Conservation (phyloP, 2,797 vertebrate genomes). For the Microctenopoma steveboyesi region DNA sequence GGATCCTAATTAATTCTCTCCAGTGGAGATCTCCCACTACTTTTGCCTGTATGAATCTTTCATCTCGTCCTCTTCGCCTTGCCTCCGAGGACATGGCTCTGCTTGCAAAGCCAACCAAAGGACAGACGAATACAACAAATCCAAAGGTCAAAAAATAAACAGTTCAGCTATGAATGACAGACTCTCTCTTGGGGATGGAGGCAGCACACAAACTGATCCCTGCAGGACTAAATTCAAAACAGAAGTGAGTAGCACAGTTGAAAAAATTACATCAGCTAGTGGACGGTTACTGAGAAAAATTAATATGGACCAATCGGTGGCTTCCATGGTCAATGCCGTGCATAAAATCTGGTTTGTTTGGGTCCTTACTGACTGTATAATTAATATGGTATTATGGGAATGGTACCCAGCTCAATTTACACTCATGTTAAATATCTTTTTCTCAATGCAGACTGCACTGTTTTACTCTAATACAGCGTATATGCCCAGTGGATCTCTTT, state of each 20-base stretch:
- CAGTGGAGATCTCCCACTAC: constrained; percentile 68
- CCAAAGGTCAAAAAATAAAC: constrained; percentile 81
- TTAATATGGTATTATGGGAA: background rate
- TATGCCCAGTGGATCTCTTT: too few relatives aligned
- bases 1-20: constrained; percentile 80
- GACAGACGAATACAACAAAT: constrained; percentile 65
- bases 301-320: background rate
- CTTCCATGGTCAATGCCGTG: constrained; percentile 11
- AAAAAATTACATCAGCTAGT: constrained; percentile 26
- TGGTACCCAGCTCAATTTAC: too few relatives aligned
- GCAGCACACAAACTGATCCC: constrained; percentile 35
- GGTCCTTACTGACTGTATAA: constrained; percentile 18
- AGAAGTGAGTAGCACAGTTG: constrained; percentile 18
- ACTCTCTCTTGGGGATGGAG: constrained; percentile 48
- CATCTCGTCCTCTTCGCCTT: constrained; percentile 62
- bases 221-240: constrained; percentile 36
- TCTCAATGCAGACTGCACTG: too few relatives aligned
- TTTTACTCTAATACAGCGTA: too few relatives aligned
- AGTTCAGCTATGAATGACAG: constrained; percentile 65
- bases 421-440: too few relatives aligned
- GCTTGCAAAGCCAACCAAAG: constrained; percentile 65
- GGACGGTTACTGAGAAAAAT: constrained; percentile 10
- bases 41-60: constrained; percentile 72
- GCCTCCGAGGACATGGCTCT: constrained; percentile 65
- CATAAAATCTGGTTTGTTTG: constrained; percentile 16